phyloP scores from a whole-genome alignment of 2,797 vertebrate species.

The Sebastolobus alascanus region DNA sequence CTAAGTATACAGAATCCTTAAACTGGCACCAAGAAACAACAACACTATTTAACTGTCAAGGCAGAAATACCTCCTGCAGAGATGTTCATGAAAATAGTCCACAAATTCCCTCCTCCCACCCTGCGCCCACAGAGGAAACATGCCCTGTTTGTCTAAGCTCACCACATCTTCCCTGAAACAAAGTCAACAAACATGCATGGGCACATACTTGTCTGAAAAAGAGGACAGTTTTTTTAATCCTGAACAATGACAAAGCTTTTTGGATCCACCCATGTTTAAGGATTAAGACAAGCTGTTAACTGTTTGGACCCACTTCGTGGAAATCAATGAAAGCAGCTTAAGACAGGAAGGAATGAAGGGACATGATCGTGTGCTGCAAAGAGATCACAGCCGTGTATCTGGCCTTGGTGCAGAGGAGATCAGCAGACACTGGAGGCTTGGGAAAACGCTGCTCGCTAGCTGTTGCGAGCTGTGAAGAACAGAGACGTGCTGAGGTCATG shows the following conservation, averaged over 20 bases:
- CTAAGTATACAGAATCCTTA: constrained; percentile 50
- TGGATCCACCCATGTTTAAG: constrained; percentile 66
- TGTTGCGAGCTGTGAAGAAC: constrained; percentile 77
- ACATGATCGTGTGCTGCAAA: neutral
- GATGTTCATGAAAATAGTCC: constrained; percentile 66
- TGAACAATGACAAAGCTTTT: constrained; percentile 63
- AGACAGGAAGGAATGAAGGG: constrained; percentile 27
- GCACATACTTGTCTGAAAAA: constrained; percentile 72
- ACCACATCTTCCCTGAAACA: constrained; percentile 75
- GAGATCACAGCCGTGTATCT: constrained; percentile 32
- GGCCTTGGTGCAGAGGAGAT: constrained; percentile 49
- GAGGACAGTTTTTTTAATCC: constrained; percentile 63
- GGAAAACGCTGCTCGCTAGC: constrained; percentile 72
- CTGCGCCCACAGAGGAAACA: constrained; percentile 70
- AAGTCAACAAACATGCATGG: constrained; percentile 80
- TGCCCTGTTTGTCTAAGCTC: constrained; percentile 76
- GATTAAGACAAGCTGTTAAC: constrained; percentile 62
- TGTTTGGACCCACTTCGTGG: constrained; percentile 35
- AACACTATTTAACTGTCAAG: constrained; percentile 49
- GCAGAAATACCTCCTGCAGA: constrained; percentile 64
- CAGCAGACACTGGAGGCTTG: constrained; percentile 66
- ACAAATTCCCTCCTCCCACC: constrained; percentile 62
- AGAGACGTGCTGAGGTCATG: constrained; percentile 83
- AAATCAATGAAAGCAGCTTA: constrained; percentile 31
- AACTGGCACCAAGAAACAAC: constrained; percentile 60